Conservation (phyloP, 2,113 vertebrate genomes). For the Nesospiza acunhae region DNA sequence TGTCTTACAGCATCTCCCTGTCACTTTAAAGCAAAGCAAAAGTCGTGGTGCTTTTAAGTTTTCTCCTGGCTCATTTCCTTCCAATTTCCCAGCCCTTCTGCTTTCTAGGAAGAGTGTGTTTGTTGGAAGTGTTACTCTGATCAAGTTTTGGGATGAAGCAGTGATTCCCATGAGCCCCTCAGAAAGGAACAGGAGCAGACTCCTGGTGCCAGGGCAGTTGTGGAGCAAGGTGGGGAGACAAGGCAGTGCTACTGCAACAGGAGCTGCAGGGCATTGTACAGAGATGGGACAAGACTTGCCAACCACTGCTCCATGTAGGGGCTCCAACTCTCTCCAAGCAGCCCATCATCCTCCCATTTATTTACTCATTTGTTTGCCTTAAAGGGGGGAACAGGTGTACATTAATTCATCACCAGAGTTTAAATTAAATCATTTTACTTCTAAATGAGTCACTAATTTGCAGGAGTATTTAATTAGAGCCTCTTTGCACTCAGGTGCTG, state of each 20-base stretch:
- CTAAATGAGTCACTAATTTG: conserved; percentile 73
- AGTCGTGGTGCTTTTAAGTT: conserved; percentile 30
- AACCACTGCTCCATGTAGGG: neutral
- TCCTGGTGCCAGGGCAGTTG: neutral
- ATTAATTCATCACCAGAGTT: conserved; percentile 70
- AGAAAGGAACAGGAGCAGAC: neutral
- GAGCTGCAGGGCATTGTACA: neutral
- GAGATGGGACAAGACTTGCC: neutral
- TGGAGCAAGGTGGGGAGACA: neutral
- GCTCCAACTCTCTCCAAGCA: neutral
- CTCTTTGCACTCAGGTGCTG: conserved; percentile 70
- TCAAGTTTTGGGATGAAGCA: neutral
- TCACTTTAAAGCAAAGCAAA: conserved; percentile 30
- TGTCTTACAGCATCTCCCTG: conserved; percentile 25
- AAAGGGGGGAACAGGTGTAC: conserved; percentile 69
- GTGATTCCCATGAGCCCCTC: neutral
- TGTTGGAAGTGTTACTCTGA: neutral
- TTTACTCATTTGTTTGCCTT: conserved; percentile 67
- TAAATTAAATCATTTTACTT: conserved; percentile 74
- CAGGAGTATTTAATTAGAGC: conserved; percentile 70
- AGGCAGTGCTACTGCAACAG: neutral
- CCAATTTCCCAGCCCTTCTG: conserved; percentile 25
- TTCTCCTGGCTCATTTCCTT: conserved; percentile 37
- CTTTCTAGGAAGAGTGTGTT: conserved; percentile 41
- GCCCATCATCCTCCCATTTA: conserved; percentile 2